phyloP scores from a whole-genome alignment of 2,888 invertebrate genomes.

The Acronicta alni region DNA sequence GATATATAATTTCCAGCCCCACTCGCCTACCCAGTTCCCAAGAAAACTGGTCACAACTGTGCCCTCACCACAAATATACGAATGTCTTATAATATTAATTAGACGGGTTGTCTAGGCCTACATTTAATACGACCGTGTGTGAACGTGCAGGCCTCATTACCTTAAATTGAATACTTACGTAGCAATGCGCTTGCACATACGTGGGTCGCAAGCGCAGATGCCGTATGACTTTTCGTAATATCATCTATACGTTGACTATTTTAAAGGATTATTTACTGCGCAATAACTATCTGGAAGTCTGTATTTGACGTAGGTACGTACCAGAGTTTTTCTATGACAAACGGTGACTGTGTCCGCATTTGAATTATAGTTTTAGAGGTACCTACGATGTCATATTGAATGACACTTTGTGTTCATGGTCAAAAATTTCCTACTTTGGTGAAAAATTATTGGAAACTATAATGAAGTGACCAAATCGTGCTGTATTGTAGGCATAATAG shows the following conservation, averaged over 20 bases:
- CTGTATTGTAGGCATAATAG: no score
- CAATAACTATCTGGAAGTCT: slow-evolving; percentile 36
- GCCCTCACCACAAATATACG: slow-evolving; percentile 30
- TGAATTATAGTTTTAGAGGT: slow-evolving; percentile 31
- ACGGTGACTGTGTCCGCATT: slow-evolving; percentile 16
- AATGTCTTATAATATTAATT: slow-evolving; percentile 51
- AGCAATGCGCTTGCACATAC: slow-evolving; percentile 55
- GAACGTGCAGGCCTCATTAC: slow-evolving; percentile 55
- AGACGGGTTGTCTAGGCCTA: slow-evolving; percentile 51
- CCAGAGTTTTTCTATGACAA: slow-evolving; percentile 38
- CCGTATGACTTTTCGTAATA: slow-evolving; percentile 55
- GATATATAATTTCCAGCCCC: slow-evolving; percentile 33
- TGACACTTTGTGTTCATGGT: no score
- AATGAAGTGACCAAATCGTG: no score
- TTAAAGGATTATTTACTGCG: slow-evolving; percentile 43
- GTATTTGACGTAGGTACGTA: slow-evolving; percentile 32
- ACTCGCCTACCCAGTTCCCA: slow-evolving; percentile 16
- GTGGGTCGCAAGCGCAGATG: slow-evolving; percentile 52
- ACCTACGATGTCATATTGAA: no score
- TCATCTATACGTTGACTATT: slow-evolving; percentile 46
- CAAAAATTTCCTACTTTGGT: no score
- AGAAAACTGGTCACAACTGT: slow-evolving; percentile 29
- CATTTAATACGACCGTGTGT: slow-evolving; percentile 50
- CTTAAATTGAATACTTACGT: slow-evolving; percentile 58
- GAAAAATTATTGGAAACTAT: no score